Evolutionary conservation across 2,113 vertebrate species (phyloP), one percentile per base, ranked within the genome.

Genomic region (Gila orcuttii): DNA sequence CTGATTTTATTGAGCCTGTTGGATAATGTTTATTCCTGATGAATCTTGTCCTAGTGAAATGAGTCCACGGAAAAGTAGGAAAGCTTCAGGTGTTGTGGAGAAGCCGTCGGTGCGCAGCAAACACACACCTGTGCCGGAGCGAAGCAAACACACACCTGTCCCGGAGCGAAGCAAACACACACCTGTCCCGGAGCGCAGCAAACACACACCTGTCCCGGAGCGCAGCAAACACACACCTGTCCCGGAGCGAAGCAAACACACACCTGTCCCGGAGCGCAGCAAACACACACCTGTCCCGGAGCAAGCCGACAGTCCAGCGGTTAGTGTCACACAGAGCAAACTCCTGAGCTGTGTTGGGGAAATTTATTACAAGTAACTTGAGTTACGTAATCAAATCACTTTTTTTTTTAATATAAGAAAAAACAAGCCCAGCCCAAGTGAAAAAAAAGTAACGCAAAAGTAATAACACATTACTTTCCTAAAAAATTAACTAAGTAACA

Each of bases 101-200:
- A 93, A 90, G 78, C 88, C 89, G 39, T 88, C 90, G 50, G 2
- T 83, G 4, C 92, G 71, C 55, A 84, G 1, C 75, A 91, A n/a
- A 80, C 86, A 47, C 5, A 7, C 21, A 6, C 39, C 39, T 42
- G 39, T 42, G 3, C 39, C 90, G 55, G 3, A 84, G 4, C 92
- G 71, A 45, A 82, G 1, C 75, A 91, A n/a, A 80, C 86, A 47
- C 5, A 7, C 21, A 6, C 36, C 36, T 39, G 36, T 39, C 5
- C 36, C 90, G 52, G 3, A 84, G 4, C 92, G 68, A 45, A 84
- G 1, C 74, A 91, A n/a, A 80, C 86, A 47, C 5, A 7, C 21
- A 6, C 39, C 39, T 39, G 19, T 13, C 1, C 66, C 68, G 25
- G 64, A 74, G 5, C 31, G 36, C 50, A 84, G 1, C 75, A 91